Evolutionary conservation across 2,888 invertebrate genomes (phyloP).

Genomic region (Drosophila neonasuta): DNA sequence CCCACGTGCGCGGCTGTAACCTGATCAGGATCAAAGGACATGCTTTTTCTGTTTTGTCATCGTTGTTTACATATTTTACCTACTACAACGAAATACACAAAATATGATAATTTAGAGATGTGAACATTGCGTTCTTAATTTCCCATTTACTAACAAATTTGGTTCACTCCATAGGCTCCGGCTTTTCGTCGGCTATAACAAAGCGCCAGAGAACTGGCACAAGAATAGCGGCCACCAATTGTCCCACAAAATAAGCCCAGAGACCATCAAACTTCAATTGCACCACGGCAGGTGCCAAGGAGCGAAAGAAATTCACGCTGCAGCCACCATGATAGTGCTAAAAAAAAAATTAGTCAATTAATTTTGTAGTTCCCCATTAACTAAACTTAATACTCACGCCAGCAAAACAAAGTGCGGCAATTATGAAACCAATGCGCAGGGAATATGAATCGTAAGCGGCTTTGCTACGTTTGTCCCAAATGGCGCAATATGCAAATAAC

Average conservation of each 20-base stretch:
- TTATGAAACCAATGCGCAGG: conserved; percentile 35
- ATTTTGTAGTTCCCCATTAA: neutral
- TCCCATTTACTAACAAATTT: no score
- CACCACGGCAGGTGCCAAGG: conserved; percentile 9
- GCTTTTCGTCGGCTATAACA: neutral
- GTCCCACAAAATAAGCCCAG: conserved; percentile 35
- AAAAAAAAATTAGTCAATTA: neutral
- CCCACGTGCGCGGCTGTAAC: conserved; percentile 81
- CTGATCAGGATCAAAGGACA: conserved; percentile 79
- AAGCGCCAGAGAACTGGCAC: conserved; percentile 45
- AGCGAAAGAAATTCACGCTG: conserved; percentile 43
- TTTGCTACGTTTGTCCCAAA: conserved; percentile 42
- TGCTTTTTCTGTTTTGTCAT: no score
- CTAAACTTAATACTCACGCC: conserved; percentile 22
- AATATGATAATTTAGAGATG: no score
- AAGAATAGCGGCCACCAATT: neutral
- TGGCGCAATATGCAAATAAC: conserved; percentile 34
- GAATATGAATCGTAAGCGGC: conserved; percentile 26
- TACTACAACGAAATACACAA: no score
- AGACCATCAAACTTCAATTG: neutral
- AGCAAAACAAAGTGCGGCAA: conserved; percentile 10
- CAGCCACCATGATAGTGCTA: conserved; percentile 17
- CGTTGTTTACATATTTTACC: neutral
- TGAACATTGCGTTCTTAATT: no score
- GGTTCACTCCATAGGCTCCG: neutral